Evolutionary conservation across 2,113 vertebrate species (phyloP), one percentile per base, ranked within the genome.

Genomic region (Theropithecus gelada): DNA sequence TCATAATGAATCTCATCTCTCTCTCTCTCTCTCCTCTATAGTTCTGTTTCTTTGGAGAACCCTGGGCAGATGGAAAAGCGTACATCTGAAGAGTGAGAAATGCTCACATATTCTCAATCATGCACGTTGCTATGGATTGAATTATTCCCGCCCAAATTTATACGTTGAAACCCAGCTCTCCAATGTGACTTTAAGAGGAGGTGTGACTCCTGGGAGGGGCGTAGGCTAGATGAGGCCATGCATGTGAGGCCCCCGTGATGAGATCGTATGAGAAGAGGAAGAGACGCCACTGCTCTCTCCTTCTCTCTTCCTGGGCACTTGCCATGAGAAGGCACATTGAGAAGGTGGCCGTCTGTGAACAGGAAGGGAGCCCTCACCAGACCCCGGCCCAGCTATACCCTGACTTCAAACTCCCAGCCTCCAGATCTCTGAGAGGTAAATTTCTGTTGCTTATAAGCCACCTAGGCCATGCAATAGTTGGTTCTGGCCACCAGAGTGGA

Each of bases 81-180:
- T n/a, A 5, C 0, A 5, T 9, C 6, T 30, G 6, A 27, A 14
- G 52, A 6, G 23, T 5, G 30, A 35, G 59, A 35, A 48, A 40
- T 12, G 23, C 66, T 55, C 66, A 55, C 66, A 5, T 20, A 27
- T 13, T n/a, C 20, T 43, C 27, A 52, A 6, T 70, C 66, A 8
- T 18, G 20, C 68, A 38, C 18, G 2, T 22, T 10, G n/a, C 68
- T 72, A 9, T 20, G n/a, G 18, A 38, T 14, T 20, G 68, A 38
- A 16, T n/a, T 18, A 8, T 32, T 70, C 7, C 66, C 3, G 0
- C 35, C 14, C 66, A 70, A 18, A 8, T 20, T 20, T 7, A 70
- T n/a, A 70, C 7, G 8, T 18, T n/a, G 20, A 55, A 22, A 10
- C 8, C 17, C n/a, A 30, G 8, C 8, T 0, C 16, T 2, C 10